Conservation (phyloP, 2,113 vertebrate species). For the Rhegmatorhina hoffmannsi region DNA sequence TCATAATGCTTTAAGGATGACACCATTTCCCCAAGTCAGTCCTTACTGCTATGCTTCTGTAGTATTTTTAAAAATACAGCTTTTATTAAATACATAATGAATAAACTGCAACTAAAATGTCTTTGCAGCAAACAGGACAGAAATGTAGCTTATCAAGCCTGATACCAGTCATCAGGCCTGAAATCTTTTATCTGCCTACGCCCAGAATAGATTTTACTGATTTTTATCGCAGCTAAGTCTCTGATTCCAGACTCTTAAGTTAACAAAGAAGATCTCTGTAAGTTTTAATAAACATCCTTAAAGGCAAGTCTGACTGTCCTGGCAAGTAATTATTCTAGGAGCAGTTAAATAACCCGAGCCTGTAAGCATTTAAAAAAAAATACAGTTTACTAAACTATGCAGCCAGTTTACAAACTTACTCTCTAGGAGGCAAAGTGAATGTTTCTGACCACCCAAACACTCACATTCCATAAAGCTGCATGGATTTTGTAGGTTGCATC, state of each 20-base stretch:
- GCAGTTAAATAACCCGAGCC: neutral
- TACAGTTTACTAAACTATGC: neutral
- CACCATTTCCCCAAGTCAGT: neutral
- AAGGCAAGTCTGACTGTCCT: neutral
- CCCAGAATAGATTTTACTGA: neutral
- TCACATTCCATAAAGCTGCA: neutral
- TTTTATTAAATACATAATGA: neutral
- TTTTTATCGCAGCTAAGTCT: slow-evolving; percentile 2
- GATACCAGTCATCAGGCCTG: neutral
- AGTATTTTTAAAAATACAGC: neutral
- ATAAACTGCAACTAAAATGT: neutral
- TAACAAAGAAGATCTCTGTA: neutral
- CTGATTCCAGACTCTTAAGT: neutral
- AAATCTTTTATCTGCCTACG: neutral
- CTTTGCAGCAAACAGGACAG: neutral
- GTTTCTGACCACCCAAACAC: neutral
- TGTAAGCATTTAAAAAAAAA: neutral
- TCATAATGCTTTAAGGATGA: neutral
- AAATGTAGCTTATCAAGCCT: neutral
- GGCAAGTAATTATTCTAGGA: neutral
- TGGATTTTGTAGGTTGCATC: neutral
- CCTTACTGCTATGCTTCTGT: neutral
- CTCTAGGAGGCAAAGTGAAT: neutral
- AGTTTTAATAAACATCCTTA: slow-evolving; percentile 21
- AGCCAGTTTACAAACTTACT: neutral